Base-by-base conservation (phyloP, 2,113 vertebrate genomes). In the Pristiophorus japonicus region DNA sequence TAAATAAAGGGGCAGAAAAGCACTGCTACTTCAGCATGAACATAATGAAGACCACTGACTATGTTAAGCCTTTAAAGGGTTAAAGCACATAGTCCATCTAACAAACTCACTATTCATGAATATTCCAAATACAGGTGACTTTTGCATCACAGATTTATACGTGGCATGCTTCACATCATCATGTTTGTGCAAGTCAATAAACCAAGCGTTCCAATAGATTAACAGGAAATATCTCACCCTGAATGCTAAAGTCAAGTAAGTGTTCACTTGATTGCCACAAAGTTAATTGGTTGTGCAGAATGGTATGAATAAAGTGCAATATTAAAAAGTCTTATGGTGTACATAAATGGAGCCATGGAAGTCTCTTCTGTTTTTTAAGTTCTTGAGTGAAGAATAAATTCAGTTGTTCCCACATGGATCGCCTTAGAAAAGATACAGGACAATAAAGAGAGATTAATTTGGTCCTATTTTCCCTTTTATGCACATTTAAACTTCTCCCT, bases 251-350 rank as follows among this genome's bases (percentile, higher is more conserved):
- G 4, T 94, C 93, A 94, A 34, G 47, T 63, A 94, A 34, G 47
- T 63, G 59, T 92, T 92, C 59, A 92, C 45, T 94, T 70, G 66
- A 94, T 94, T 94, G 42, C 93, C 66, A 94, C 93, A 67, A 94
- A 94, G 16, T 70, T 70, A 73, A 94, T 67, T 94, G 65, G 65
- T 27, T 47, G 66, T 94, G 66, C 45, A 45, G 93, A 94, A 94
- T 30, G n/a, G 45, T 47, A 94, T 20, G 62, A 73, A 94, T 94
- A 94, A 94, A 73, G 93, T 94, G 93, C 93, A 70, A 73, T 94
- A 70, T 70, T 70, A 73, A 27, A 70, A 94, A 30, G 65, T 94
- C 42, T 94, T 0, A 51, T 73, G 24, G 24, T 94, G 66, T 65
- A 63, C 88, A 38, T n/a, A 63, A 65, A 92, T 11, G 18, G 59